Evolutionary conservation across 2,113 vertebrate genomes (phyloP), one percentile per base, ranked within the genome.

Genomic region (Ceuthmochares aereus): DNA sequence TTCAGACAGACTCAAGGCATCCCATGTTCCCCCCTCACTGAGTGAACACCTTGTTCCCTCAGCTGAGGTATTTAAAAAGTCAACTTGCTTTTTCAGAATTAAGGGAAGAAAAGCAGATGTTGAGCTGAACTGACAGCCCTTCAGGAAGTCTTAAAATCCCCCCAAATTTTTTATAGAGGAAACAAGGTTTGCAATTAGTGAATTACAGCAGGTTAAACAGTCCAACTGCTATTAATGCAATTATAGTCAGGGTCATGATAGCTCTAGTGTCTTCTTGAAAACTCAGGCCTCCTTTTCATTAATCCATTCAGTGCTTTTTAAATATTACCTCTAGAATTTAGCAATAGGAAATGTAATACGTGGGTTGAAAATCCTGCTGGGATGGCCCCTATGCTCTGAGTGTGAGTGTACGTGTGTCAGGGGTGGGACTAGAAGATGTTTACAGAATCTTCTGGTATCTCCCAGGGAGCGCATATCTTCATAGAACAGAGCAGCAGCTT

Each of bases 161-260:
- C 12, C 21, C 14, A 56, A 23, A 25, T 52, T 73, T 92, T 96
- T 89, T 73, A 78, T 52, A 93, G 70, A 79, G 74, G 74, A 96
- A 97, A 85, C 47, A 89, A 96, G 45, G 70, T 63, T 77, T 93
- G 76, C 82, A 97, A 97, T 96, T 97, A 96, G 92, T 37, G 69
- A 64, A 47, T 63, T 84, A 36, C 72, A 68, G 45, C 73, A 87
- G 52, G 73, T 87, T 90, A 87, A 90, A 89, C 0, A 6, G 52
- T 87, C 88, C 58, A 80, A 14, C 52, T 96, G 87, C 84, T 96
- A 97, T 97, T 97, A 97, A 89, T 80, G 36, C 92, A 96, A 97
- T 97, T 97, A 97, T 27, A 81, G 74, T 97, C 95, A 85, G 85
- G 56, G 49, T 75, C 89, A 63, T 90, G 84, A 90, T 92, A 96